These are phyloP conservation scores for Merodon equestris DNA, from an alignment of 2,888 invertebrate genomes.

Conservation along the genomic window DNA sequence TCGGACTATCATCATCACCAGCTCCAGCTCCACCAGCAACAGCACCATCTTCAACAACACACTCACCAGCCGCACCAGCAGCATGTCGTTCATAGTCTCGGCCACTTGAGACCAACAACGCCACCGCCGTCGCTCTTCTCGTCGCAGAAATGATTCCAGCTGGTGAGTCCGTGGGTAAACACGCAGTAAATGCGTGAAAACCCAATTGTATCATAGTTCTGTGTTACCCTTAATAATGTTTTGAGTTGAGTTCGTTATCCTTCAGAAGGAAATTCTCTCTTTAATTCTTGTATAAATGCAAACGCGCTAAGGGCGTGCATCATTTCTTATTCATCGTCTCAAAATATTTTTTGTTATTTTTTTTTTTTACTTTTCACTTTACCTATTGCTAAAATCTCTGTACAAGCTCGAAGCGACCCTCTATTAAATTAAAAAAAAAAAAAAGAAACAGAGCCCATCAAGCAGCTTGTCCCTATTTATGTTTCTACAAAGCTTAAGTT, in stretches of 20 bases:
- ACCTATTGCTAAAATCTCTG: too few species aligned
- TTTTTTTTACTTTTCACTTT: too few species aligned
- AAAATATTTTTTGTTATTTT: too few species aligned
- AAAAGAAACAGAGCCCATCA: too few species aligned
- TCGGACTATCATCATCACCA: conserved; percentile 69
- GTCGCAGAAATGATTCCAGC: conserved; percentile 26
- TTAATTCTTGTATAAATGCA: too few species aligned
- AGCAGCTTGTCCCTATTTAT: too few species aligned
- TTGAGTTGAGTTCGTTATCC: neutral
- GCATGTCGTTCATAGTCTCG: conserved; percentile 52
- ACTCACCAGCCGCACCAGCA: conserved; percentile 72
- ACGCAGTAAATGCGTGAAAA: conserved; percentile 24
- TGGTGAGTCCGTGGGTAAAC: conserved; percentile 6
- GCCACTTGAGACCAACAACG: conserved; percentile 38
- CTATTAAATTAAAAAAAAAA: too few species aligned
- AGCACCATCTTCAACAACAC: conserved; percentile 72
- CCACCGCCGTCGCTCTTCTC: conserved; percentile 44
- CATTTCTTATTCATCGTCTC: too few species aligned
- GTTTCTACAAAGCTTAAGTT: too few species aligned
- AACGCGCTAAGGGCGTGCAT: too few species aligned
- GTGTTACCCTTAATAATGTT: neutral
- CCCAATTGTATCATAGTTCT: neutral
- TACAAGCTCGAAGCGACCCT: too few species aligned
- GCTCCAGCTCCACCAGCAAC: conserved; percentile 74
- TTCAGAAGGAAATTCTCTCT: neutral